phyloP scores from a whole-genome alignment of 2,113 vertebrate genomes.

The Colius striatus region DNA sequence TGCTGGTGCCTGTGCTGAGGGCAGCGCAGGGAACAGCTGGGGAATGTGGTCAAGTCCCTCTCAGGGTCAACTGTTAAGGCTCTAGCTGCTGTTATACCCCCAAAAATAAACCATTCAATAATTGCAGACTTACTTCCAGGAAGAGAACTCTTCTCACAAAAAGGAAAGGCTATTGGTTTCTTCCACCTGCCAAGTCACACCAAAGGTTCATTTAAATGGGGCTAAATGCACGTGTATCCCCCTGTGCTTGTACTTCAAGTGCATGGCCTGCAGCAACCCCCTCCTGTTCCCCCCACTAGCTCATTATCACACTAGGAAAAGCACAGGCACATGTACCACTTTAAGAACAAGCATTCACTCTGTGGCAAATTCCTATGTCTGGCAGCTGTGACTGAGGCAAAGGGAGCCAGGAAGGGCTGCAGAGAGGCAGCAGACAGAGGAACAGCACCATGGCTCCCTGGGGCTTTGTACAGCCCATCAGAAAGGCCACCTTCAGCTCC shows the following conservation, averaged over 20 bases:
- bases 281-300: fast-evolving
- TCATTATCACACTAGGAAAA: background rate
- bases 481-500: fast-evolving
- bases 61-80: no score
- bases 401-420: fast-evolving
- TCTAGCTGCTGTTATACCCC: no score
- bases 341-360: fast-evolving
- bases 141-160: background rate
- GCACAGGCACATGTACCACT: fast-evolving
- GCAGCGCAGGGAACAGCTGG: no score
- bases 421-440: fast-evolving
- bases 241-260: fast-evolving
- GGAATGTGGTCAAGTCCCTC: no score
- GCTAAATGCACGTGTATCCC: fast-evolving
- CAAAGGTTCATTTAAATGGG: no score
- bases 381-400: fast-evolving
- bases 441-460: background rate
- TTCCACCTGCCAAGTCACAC: background rate
- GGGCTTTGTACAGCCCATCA: fast-evolving
- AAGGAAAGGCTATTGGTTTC: background rate
- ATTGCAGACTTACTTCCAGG: background rate
- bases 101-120: no score
- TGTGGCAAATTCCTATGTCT: fast-evolving
- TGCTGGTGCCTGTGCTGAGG: no score
- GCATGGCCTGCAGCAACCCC: background rate